These are phyloP conservation scores for Dynastes hyllus DNA, from an alignment of 2,888 invertebrate genomes.

Conservation along the genomic window DNA sequence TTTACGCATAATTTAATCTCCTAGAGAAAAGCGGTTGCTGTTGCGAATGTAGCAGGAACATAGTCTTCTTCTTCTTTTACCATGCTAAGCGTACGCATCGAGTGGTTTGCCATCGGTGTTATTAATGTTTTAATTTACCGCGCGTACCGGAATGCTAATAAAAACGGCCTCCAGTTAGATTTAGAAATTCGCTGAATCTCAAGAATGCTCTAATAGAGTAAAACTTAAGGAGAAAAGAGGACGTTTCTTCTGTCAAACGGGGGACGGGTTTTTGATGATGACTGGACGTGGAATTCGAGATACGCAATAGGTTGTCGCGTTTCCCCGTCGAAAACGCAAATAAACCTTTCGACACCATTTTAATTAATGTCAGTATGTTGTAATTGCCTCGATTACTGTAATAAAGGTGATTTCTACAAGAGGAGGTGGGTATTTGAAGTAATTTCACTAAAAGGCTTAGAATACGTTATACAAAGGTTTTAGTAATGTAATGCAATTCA, in stretches of 20 bases:
- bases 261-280: constrained; percentile 16
- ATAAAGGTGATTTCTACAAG: neutral
- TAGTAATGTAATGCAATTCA: no score
- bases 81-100: neutral
- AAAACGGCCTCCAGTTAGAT: constrained; percentile 26
- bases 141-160: constrained; percentile 10
- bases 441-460: neutral
- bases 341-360: neutral
- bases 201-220: constrained; percentile 23
- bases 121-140: constrained; percentile 32
- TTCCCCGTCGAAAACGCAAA: constrained; percentile 24
- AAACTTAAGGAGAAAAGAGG: neutral
- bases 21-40: neutral
- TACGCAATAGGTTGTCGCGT: constrained; percentile 21
- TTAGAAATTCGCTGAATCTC: constrained; percentile 28
- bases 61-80: neutral
- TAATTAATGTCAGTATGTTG: constrained; percentile 16
- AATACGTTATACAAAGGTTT: neutral
- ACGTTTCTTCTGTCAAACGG: constrained; percentile 21
- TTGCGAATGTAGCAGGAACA: neutral
- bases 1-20: constrained; percentile 8
- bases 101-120: neutral
- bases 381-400: neutral
- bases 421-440: neutral
- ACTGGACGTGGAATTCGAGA: constrained; percentile 1